Base-by-base conservation (phyloP, 1,140 invertebrate species). In the Zaprionus camerounensis region DNA sequence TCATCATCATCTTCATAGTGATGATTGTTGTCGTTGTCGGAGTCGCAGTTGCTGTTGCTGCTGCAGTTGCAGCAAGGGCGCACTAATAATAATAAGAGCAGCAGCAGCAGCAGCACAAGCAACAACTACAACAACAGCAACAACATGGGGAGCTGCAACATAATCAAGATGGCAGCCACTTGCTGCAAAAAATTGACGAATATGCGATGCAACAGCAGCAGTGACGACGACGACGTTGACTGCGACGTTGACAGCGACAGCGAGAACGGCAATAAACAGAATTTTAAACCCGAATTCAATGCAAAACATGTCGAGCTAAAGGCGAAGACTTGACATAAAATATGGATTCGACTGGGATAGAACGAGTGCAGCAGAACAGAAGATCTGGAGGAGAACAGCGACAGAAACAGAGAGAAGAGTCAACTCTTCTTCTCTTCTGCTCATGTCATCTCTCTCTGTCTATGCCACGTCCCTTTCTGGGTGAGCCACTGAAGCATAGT, bases 91-190 rank as follows among this genome's bases (percentile, higher is more conserved):
- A 76, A 74, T 62, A 81, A 78, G 61, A 76, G 53, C 67, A 71
- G 31, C 78, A 82, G 62, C 79, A 63, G 53, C 41, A 76, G 66
- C 72, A 79, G 38, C 51, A 34, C 31, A 34, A 34, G 9, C 64
- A 69, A 53, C 78, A 82, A 71, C 80, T 82, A 77, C 83, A 6
- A 17, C 77, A 82, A 62, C 79, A 63, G 28, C 38, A 76, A 53
- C 74, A 82, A 72, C 83, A 86, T 72, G 80, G 77, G 80, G 71
- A 87, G 78, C 84, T 76, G 78, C 84, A 88, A 82, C 81, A 88
- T 84, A 90, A 88, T 88, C 85, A 88, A 88, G 85, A 88, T 88
- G 85, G 85, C 85, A 88, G 85, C 85, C 85, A 84, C 81, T 88
- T 86, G 83, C 84, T 67, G 71, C 72, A 65, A 70, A 74, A 88